These are phyloP conservation scores for Entelurus aequoreus DNA, from an alignment of 2,113 vertebrate genomes.

Conservation along the genomic window DNA sequence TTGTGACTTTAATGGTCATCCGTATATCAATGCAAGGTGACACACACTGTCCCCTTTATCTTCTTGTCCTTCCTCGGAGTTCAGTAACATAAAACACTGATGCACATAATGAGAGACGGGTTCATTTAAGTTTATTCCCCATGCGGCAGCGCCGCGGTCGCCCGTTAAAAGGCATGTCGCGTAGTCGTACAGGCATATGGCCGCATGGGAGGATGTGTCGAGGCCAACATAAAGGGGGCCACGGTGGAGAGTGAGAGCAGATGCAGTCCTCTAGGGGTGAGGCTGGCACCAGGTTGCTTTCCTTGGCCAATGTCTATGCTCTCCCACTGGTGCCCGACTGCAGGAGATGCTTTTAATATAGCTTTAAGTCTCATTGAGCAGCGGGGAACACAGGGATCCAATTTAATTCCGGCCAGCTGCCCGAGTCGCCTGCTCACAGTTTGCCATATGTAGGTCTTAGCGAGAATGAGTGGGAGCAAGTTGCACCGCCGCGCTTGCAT, in stretches of 20 bases:
- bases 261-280: slow-evolving; percentile 65
- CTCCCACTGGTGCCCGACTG: slow-evolving; percentile 55
- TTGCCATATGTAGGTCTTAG: slow-evolving; percentile 55
- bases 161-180: slow-evolving; percentile 29
- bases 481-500: slow-evolving; percentile 16
- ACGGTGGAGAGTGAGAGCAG: slow-evolving; percentile 48
- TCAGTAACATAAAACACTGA: slow-evolving; percentile 12
- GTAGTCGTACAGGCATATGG: slow-evolving; percentile 38
- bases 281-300: slow-evolving; percentile 64
- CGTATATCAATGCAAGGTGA: slow-evolving; percentile 29
- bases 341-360: slow-evolving; percentile 71
- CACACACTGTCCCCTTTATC: not conserved
- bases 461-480: slow-evolving; percentile 29
- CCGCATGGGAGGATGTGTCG: slow-evolving; percentile 46
- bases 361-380: slow-evolving; percentile 67
- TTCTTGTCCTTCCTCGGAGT: not conserved
- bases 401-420: slow-evolving; percentile 77
- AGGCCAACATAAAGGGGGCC: slow-evolving; percentile 43
- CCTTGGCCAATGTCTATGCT: slow-evolving; percentile 62
- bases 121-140: slow-evolving; percentile 43
- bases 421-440: slow-evolving; percentile 46
- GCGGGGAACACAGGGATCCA: slow-evolving; percentile 68
- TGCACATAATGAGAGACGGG: slow-evolving; percentile 26
- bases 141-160: slow-evolving; percentile 6
- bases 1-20: slow-evolving; percentile 20